These are phyloP conservation scores for Congeria kusceri DNA, from an alignment of 2,888 invertebrate genomes.

Conservation along the genomic window DNA sequence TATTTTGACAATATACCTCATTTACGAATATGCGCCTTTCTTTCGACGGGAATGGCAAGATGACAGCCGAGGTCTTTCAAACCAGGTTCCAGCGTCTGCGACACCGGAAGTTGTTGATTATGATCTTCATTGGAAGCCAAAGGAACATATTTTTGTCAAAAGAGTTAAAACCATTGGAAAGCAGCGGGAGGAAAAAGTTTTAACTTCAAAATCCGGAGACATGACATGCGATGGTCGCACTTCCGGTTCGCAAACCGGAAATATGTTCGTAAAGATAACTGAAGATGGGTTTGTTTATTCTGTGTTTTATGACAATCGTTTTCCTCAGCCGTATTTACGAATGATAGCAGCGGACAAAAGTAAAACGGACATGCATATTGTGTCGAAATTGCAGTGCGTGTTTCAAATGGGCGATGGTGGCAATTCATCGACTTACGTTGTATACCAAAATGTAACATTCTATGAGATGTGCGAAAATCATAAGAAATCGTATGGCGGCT, in stretches of 20 bases:
- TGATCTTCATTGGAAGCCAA: constrained; percentile 21
- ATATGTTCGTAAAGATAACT: constrained; percentile 21
- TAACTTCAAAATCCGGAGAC: background rate
- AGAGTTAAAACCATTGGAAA: constrained; percentile 15
- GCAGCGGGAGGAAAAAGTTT: background rate
- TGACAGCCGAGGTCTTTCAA: no score
- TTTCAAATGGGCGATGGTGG: constrained; percentile 19
- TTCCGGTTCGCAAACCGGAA: background rate
- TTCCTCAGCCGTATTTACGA: constrained; percentile 22
- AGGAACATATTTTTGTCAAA: constrained; percentile 30
- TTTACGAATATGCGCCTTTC: no score
- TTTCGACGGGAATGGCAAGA: no score
- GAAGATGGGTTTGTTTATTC: constrained; percentile 43
- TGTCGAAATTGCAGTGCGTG: constrained; percentile 29
- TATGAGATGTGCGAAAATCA: constrained; percentile 77
- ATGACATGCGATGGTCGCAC: constrained; percentile 6
- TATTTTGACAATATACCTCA: no score
- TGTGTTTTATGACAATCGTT: constrained; percentile 42
- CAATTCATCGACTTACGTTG: constrained; percentile 10
- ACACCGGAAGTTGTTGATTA: no score
- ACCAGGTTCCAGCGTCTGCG: no score
- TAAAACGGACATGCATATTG: background rate
- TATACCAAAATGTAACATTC: constrained; percentile 7
- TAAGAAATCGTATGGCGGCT: constrained; percentile 71
- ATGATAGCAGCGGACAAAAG: constrained; percentile 34